Conservation (phyloP, 2,888 invertebrate species). For the Steinernema carpocapsae region DNA sequence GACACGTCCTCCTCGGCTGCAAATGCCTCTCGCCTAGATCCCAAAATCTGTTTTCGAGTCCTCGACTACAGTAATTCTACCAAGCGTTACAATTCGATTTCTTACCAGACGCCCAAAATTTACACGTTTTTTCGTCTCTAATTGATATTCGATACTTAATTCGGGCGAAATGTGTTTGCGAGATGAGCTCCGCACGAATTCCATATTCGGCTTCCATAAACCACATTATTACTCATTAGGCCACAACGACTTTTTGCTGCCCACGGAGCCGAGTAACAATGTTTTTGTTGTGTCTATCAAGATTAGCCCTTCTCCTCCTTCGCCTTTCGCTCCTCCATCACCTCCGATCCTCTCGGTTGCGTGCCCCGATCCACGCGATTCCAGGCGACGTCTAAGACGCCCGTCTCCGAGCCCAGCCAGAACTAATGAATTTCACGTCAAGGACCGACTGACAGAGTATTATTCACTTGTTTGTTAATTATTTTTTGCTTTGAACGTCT, state of each 20-base stretch:
- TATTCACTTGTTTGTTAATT: background rate
- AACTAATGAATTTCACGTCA: slow-evolving; percentile 18
- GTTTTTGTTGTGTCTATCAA: background rate
- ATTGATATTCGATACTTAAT: no score
- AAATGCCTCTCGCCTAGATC: no score
- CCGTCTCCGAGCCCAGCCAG: background rate
- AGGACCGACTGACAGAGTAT: background rate
- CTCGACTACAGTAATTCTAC: no score
- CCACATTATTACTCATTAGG: background rate
- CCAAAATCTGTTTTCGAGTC: no score
- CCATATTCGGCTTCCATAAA: slow-evolving; percentile 1
- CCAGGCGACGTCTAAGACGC: background rate
- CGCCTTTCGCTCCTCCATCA: background rate
- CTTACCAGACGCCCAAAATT: no score
- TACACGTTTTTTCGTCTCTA: no score
- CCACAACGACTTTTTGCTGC: background rate
- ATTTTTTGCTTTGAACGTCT: background rate
- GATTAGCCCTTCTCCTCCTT: background rate
- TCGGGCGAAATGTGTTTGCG: no score
- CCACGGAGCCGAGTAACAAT: slow-evolving; percentile 15
- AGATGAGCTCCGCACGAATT: no score
- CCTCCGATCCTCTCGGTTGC: no score
- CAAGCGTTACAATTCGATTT: no score
- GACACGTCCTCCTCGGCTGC: no score
- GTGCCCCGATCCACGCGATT: background rate